Conservation (phyloP, 2,113 vertebrate species). For the Pantherophis guttatus region DNA sequence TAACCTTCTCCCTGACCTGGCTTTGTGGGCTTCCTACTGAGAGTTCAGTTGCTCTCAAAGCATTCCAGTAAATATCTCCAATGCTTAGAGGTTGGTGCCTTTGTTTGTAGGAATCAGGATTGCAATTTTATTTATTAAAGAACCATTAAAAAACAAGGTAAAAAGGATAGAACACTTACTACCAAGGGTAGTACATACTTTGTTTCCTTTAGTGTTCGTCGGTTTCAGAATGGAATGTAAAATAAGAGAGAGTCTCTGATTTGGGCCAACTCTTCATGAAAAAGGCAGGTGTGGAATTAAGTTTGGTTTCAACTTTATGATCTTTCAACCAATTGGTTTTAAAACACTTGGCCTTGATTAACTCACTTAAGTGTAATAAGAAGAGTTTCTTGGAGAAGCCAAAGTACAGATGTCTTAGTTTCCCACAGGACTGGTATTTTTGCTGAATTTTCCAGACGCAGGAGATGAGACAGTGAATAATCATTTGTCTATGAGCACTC, state of each 20-base stretch:
- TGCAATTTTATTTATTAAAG: neutral
- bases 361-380: neutral
- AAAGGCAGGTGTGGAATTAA: neutral
- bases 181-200: neutral
- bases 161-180: neutral
- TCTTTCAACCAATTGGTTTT: neutral
- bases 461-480: neutral
- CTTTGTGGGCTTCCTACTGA: neutral
- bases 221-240: neutral
- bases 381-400: neutral
- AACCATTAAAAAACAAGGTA: neutral
- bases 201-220: neutral
- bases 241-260: neutral
- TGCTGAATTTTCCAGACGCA: conserved; percentile 14
- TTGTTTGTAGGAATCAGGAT: neutral
- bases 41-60: neutral
- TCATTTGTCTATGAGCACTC: neutral
- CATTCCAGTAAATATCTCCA: neutral
- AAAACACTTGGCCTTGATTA: neutral
- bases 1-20: neutral
- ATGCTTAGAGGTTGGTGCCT: neutral
- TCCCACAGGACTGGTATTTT: neutral
- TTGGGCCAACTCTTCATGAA: neutral
- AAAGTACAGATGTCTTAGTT: neutral
- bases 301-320: neutral